These are phyloP conservation scores for Patagioenas fasciata DNA, from an alignment of 2,113 vertebrate species.

Conservation along the genomic window DNA sequence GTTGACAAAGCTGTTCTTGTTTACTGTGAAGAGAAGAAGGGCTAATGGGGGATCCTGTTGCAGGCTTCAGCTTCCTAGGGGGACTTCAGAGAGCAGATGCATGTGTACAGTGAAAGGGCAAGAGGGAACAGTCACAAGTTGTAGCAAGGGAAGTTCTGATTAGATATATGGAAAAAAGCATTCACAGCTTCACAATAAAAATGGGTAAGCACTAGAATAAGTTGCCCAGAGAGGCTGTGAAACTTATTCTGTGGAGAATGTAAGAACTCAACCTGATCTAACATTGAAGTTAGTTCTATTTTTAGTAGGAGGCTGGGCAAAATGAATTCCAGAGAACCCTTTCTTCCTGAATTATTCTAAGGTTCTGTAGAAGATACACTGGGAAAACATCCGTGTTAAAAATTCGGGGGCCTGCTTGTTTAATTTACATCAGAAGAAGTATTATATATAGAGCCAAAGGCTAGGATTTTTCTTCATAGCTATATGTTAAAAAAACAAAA, in stretches of 20 bases:
- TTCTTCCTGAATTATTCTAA: neutral
- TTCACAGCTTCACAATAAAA: neutral
- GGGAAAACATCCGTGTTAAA: neutral
- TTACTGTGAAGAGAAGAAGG: neutral
- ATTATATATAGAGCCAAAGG: neutral
- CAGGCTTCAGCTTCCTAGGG: neutral
- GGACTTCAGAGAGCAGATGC: neutral
- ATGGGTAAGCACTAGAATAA: neutral
- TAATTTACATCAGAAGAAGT: neutral
- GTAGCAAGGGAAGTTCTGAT: neutral
- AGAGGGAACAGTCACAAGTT: neutral
- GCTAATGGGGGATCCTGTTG: neutral
- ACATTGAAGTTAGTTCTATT: neutral
- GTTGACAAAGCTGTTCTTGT: neutral
- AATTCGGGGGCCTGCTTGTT: neutral
- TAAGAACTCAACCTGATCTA: neutral
- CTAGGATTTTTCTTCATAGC: neutral
- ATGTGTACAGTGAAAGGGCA: neutral
- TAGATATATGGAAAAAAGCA: neutral
- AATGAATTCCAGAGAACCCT: neutral
- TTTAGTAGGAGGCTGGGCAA: neutral
- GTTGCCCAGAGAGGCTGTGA: neutral
- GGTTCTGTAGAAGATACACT: neutral
- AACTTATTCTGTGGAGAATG: neutral
- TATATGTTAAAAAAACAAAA: neutral